Evolutionary conservation across 2,888 invertebrate species (phyloP).

Genomic region (Charanyca ferruginea): DNA sequence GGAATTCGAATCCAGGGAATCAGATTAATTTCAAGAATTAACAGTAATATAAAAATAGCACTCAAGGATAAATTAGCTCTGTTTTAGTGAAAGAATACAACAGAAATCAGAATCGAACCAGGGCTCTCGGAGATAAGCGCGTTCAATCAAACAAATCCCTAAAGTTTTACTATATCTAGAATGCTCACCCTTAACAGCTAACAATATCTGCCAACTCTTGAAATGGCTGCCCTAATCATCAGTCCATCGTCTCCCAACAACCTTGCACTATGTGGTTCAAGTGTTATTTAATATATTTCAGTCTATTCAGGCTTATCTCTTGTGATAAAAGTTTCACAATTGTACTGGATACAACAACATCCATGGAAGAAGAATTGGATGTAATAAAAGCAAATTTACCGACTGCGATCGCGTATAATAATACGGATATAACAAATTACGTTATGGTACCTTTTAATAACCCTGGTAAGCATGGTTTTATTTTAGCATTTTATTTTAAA

Average conservation of each 20-base stretch:
- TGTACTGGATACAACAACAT: constrained; percentile 76
- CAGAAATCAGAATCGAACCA: too few relatives aligned
- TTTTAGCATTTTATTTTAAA: background rate
- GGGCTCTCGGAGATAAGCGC: too few relatives aligned
- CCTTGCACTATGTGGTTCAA: constrained; percentile 54
- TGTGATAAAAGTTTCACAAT: constrained; percentile 75
- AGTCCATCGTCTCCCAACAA: constrained; percentile 8
- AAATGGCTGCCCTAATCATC: background rate
- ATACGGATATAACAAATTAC: constrained; percentile 59
- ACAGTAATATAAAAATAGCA: too few relatives aligned
- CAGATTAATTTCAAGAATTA: too few relatives aligned
- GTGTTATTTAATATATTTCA: constrained; percentile 24
- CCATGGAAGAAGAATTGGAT: constrained; percentile 75
- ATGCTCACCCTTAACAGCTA: constrained; percentile 28
- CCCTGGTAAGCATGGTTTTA: constrained; percentile 64
- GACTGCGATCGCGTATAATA: constrained; percentile 45
- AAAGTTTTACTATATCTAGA: background rate
- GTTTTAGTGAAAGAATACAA: too few relatives aligned
- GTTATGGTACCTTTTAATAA: constrained; percentile 72
- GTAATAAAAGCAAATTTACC: constrained; percentile 70
- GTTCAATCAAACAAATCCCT: too few relatives aligned
- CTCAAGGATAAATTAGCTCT: too few relatives aligned
- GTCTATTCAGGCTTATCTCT: constrained; percentile 8
- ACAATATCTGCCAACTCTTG: background rate
- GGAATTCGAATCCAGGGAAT: too few relatives aligned